Percentiles rank a stretch among this genome's conserved stretches.
Conservation (phyloP, 2,888 invertebrate species). For the Eilema sororculum region DNA sequence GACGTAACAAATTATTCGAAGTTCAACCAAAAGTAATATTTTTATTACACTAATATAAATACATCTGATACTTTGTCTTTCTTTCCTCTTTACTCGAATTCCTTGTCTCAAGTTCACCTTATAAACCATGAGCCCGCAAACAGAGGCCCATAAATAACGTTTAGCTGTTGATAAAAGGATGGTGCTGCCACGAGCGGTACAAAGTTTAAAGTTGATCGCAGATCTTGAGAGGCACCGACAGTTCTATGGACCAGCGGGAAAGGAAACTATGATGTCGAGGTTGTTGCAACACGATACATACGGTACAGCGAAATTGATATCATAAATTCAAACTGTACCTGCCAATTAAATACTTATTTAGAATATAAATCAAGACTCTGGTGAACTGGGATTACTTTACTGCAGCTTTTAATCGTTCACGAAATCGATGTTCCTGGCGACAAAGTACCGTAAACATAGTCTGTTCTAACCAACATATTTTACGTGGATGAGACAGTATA, state of each 20-base stretch:
- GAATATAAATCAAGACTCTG: slow-evolving; percentile 44
- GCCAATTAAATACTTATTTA: slow-evolving; percentile 57
- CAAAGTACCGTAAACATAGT: slow-evolving; percentile 24
- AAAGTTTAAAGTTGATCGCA: slow-evolving; percentile 81
- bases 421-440: slow-evolving; percentile 43
- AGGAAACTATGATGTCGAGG: slow-evolving; percentile 53
- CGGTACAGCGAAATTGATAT: slow-evolving; percentile 51
- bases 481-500: slow-evolving; percentile 9
- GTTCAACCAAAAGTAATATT: not conserved
- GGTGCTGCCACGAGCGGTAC: slow-evolving; percentile 69
- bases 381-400: slow-evolving; percentile 40
- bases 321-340: slow-evolving; percentile 58
- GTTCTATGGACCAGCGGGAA: slow-evolving; percentile 67
- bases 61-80: not conserved
- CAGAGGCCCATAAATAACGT: slow-evolving; percentile 70
- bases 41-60: too few relatives aligned
- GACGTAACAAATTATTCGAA: slow-evolving; percentile 30
- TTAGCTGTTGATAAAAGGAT: slow-evolving; percentile 70
- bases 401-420: slow-evolving; percentile 44
- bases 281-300: slow-evolving; percentile 45
- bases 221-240: slow-evolving; percentile 76
- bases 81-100: slow-evolving; percentile 33
- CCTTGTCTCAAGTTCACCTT: slow-evolving; percentile 51
- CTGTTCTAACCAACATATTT: slow-evolving; percentile 13
- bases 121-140: slow-evolving; percentile 66